Evolutionary conservation across 2,888 invertebrate genomes (phyloP), one percentile per base, ranked within the genome.

Genomic region (Oasisia sp.): DNA sequence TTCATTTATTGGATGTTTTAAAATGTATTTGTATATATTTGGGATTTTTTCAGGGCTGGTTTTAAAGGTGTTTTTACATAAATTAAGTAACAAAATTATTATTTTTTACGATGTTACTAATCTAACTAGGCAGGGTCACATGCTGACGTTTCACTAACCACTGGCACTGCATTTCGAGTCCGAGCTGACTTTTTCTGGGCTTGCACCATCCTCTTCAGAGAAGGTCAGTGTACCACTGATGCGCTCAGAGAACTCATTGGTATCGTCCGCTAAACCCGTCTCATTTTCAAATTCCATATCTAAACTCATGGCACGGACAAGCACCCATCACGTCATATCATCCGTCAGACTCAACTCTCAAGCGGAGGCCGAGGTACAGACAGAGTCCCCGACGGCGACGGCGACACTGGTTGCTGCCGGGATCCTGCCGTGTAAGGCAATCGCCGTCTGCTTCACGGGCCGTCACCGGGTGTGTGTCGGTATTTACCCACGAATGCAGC

Each of bases 241-340:
- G 27, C 91, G 91, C 58, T 92, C 91, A n/a, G 93, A 32, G 89
- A 93, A 92, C 89, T 92, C 91, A 89, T 93, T 92, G 7, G 89
- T 92, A 58, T 93, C 93, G 91, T 93, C 93, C 91, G 92, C 91
- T 89, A 93, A 56, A 50, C 92, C 92, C 32, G 92, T 90, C 58
- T 93, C 93, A 91, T 92, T 93, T 27, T 92, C 92, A 32, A n/a
- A 27, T 27, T 74, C 74, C 74, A 74, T 74, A 74, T 74, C 27
- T 74, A 74, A 74, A 74, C 74, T 19, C 7, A 19, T 74, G 74
- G 27, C 74, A 74, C 7, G n/a, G 74, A n/a, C 74, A 19, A n/a
- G 27, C 0, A 74, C 74, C 74, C 74, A 74, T 19, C 27, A 74
- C 74, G 74, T 74, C 74, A 74, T 74, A 19, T 74, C 27, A 19